Base-by-base conservation (phyloP, 2,888 invertebrate species). In the Drosophila anomalata region DNA sequence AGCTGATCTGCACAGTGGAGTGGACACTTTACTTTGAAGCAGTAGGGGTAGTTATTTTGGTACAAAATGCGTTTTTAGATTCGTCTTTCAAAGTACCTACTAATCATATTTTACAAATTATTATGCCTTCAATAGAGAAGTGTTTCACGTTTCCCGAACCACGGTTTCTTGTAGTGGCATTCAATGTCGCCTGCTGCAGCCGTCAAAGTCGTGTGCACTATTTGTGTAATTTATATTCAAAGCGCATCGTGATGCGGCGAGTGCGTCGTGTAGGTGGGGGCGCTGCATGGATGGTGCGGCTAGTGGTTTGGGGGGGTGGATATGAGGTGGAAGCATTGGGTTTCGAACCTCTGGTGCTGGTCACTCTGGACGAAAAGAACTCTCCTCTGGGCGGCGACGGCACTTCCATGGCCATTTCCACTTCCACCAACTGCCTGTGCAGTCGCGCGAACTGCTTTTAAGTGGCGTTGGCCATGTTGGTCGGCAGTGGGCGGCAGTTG, bases 191-290 rank as follows among this genome's bases (percentile, higher is more conserved):
- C 58, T 46, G 57, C 44, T 39, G 44, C 55, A 51, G 29, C 70
- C 82, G 47, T 73, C 80, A 77, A 77, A 78, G 76, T 80, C 82
- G 75, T 75, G 66, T 71, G 78, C 78, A 72, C 73, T 77, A 71
- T 62, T 77, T 76, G 76, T 85, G 82, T 79, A 88, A 84, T 85
- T 85, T 78, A 87, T 84, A 85, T 85, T 87, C 85, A 85, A 85
- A 88, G 82, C 76, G 85, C 74, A 71, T 50, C 58, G 73, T 73
- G 73, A 67, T 52, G 65, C 62, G 47, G 41, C 41, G 50, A 58
- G 62, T 70, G 53, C 46, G 55, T 39, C 36, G 29, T 60, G 56
- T 41, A 14, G 24, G 51, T 31, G 17, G n/a, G 31, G 7, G 47
- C 33, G 50, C 2, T 11, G 31, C 12, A 1, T 46, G 58, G 26